Conservation (phyloP, 2,888 invertebrate species). For the Cancer borealis region DNA sequence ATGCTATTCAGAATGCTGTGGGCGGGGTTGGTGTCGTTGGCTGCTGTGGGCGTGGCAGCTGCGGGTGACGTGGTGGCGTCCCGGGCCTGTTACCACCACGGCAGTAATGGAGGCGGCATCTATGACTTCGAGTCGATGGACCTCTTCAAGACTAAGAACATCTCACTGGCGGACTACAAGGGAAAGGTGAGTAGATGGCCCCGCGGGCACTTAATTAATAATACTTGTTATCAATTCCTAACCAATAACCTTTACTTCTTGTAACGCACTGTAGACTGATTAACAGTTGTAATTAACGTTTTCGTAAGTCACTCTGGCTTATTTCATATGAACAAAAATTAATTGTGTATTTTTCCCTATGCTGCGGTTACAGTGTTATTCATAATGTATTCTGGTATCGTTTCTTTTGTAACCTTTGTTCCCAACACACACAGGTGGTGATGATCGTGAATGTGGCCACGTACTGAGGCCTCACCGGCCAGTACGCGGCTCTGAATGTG, state of each 20-base stretch:
- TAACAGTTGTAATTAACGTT: neutral
- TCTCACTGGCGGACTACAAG: constrained; percentile 22
- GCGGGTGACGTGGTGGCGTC: neutral
- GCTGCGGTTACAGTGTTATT: neutral
- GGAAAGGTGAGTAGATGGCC: constrained; percentile 21
- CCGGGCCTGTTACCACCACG: constrained; percentile 42
- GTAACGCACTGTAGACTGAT: neutral
- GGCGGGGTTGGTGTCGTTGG: constrained; percentile 15
- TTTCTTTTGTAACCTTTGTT: neutral
- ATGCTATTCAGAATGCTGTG: constrained; percentile 36
- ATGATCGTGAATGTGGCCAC: constrained; percentile 82
- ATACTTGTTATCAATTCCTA: neutral
- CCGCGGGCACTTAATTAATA: neutral
- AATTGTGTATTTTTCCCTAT: neutral
- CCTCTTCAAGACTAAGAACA: neutral
- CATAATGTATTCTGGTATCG: neutral
- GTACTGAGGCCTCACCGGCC: constrained; percentile 81
- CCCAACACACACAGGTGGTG: constrained; percentile 78
- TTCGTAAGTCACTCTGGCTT: neutral
- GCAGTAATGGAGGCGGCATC: neutral
- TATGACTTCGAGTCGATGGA: constrained; percentile 38
- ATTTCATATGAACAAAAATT: neutral
- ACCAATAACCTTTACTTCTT: neutral
- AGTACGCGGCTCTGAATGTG: constrained; percentile 82
- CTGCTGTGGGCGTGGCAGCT: neutral